Percentiles rank a stretch among this genome's conserved stretches.
These are phyloP conservation scores for Brenthis hecate DNA, from an alignment of 2,888 invertebrate genomes.

Conservation along the genomic window DNA sequence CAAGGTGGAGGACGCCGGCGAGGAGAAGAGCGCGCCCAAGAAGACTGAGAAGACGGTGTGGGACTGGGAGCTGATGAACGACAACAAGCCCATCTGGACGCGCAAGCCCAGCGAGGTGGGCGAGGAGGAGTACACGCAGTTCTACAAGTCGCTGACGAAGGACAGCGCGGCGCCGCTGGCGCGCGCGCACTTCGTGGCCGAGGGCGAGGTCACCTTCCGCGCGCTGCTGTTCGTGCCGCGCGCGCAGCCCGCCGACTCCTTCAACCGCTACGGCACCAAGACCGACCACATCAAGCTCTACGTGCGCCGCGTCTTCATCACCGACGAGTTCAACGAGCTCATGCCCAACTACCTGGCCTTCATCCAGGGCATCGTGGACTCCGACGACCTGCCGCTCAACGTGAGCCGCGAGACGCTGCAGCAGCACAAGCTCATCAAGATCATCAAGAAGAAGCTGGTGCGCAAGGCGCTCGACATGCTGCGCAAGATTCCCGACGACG, in stretches of 20 bases:
- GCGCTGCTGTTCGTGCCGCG: conserved; percentile 96
- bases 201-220: conserved; percentile 99
- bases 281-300: conserved; percentile 98
- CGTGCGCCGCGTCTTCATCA: conserved; percentile 99
- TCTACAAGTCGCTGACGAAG: conserved; percentile 97
- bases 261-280: conserved; percentile 97
- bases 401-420: conserved; percentile 99
- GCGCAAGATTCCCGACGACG: conserved; percentile 95
- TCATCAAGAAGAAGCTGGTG: conserved; percentile 99
- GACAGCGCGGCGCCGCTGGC: conserved; percentile 92
- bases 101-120: conserved; percentile 92
- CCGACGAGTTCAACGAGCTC: conserved; percentile 99
- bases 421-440: conserved; percentile 99
- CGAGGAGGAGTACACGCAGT: conserved; percentile 95
- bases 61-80: conserved; percentile 99
- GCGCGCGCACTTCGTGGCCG: conserved; percentile 96
- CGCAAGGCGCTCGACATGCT: conserved; percentile 99
- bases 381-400: conserved; percentile 98
- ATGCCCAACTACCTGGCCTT: conserved; percentile 99
- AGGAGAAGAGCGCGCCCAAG: conserved; percentile 85
- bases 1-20: conserved; percentile 88
- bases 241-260: conserved; percentile 94
- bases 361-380: conserved; percentile 98
- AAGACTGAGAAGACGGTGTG: conserved; percentile 97
- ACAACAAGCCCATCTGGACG: conserved; percentile 99